These are phyloP conservation scores for Merops nubicus DNA, from an alignment of 2,113 vertebrate genomes.

Conservation along the genomic window DNA sequence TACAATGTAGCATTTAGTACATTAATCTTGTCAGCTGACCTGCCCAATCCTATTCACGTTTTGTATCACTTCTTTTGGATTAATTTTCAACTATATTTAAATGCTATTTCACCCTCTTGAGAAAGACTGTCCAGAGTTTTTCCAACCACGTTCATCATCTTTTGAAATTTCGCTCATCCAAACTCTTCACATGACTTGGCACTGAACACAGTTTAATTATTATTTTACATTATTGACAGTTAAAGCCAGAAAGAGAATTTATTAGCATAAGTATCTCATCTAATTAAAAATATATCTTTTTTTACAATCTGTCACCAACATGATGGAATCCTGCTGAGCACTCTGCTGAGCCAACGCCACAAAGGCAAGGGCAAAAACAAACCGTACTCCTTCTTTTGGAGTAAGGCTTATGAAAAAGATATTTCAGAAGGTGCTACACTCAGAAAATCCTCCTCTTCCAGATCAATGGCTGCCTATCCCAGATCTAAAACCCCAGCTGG, in stretches of 20 bases:
- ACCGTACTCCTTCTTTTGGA: not conserved
- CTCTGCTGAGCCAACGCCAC: not conserved
- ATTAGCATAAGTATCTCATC: not conserved
- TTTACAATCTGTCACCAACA: not conserved
- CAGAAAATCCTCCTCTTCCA: not conserved
- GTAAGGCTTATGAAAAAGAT: not conserved
- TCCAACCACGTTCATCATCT: not conserved
- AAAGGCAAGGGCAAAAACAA: not conserved
- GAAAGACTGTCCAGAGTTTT: not conserved
- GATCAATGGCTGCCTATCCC: not conserved
- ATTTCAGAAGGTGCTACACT: not conserved
- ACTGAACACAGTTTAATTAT: not conserved
- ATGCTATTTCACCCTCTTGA: not conserved
- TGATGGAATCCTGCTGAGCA: not conserved
- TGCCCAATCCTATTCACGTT: not conserved
- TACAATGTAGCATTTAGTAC: not conserved
- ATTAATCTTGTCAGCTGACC: not conserved
- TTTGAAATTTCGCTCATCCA: not conserved
- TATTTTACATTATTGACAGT: not conserved
- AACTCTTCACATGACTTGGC: not conserved
- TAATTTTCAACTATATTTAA: not conserved
- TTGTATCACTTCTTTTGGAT: not conserved
- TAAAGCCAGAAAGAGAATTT: not conserved
- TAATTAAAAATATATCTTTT: constrained; percentile 17
- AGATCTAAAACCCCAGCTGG: not conserved